phyloP scores from a whole-genome alignment of 2,888 invertebrate genomes.

The Byasa hedistus region DNA sequence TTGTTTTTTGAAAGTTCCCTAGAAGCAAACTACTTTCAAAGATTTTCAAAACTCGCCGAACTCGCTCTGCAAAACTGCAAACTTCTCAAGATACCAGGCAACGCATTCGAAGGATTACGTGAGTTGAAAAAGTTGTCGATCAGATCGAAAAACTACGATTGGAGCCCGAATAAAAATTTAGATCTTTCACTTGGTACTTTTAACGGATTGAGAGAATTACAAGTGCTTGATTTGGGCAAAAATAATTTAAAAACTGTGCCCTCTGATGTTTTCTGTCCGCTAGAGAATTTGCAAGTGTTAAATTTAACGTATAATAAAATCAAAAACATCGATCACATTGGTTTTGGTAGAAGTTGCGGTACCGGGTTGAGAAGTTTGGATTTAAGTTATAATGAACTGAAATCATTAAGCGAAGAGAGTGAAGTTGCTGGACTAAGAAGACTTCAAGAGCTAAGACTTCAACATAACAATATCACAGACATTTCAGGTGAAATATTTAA shows the following conservation, averaged over 20 bases:
- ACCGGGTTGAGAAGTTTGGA: conserved; percentile 88
- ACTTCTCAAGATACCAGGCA: conserved; percentile 86
- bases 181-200: conserved; percentile 87
- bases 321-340: conserved; percentile 86
- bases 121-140: conserved; percentile 89
- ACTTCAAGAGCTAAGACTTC: conserved; percentile 88
- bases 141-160: conserved; percentile 89
- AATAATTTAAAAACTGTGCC: conserved; percentile 90
- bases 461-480: conserved; percentile 90
- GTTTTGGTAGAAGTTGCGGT: conserved; percentile 83
- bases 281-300: conserved; percentile 88
- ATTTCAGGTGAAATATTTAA: conserved; percentile 89
- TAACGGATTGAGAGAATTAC: conserved; percentile 88
- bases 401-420: conserved; percentile 85
- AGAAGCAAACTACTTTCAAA: conserved; percentile 85
- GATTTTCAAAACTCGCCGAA: conserved; percentile 87
- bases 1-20: conserved; percentile 89
- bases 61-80: conserved; percentile 89
- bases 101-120: conserved; percentile 89
- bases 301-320: conserved; percentile 92
- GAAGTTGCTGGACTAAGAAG: conserved; percentile 87
- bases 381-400: conserved; percentile 89
- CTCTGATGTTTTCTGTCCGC: conserved; percentile 87
- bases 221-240: conserved; percentile 86
- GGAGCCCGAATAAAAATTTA: conserved; percentile 86